Base-by-base conservation (phyloP, 2,113 vertebrate genomes). In the Polypterus bichir region DNA sequence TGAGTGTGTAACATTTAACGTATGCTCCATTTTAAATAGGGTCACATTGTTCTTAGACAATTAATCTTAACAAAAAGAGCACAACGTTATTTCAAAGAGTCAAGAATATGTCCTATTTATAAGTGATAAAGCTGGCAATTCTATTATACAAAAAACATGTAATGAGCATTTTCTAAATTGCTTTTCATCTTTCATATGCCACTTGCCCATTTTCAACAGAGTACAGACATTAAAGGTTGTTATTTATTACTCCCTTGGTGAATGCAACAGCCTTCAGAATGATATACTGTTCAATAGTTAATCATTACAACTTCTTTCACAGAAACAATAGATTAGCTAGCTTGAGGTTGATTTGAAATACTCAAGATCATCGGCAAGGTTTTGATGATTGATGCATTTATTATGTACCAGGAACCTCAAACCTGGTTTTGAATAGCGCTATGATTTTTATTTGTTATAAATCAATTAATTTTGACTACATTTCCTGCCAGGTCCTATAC, bases 261-360 rank as follows among this genome's bases (percentile, higher is more conserved):
- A 7, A 8, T 8, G 9, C 5, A 45, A n/a, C 8, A 58, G 46
- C 44, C 44, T 45, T 45, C 56, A 4, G 5, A 45, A 58, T 58
- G 56, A 58, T 58, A 44, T 45, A 58, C n/a, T 44, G 44, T 58
- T 58, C 56, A 44, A 45, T 58, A 58, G 6, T 6, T 7, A 44
- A 45, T 58, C n/a, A 58, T 45, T 58, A 58, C 44, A 58, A 58
- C 44, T 58, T 44, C 56, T 58, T 27, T 45, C n/a, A 58, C 56
- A 52, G 7, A 52, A 52, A 3, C 7, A 58, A 45, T 9, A 7
- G 6, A 58, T 7, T 44, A 58, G 7, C 1, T 58, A 45, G n/a
- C n/a, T 44, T 58, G n/a, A 7, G 3, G 56, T 58, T 8, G 44
- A 45, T 9, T 44, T 4, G 56, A 52, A 52, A 52, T 52, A 52